Conservation (phyloP, 2,797 vertebrate genomes). For the Poeciliopsis paucimaculata region DNA sequence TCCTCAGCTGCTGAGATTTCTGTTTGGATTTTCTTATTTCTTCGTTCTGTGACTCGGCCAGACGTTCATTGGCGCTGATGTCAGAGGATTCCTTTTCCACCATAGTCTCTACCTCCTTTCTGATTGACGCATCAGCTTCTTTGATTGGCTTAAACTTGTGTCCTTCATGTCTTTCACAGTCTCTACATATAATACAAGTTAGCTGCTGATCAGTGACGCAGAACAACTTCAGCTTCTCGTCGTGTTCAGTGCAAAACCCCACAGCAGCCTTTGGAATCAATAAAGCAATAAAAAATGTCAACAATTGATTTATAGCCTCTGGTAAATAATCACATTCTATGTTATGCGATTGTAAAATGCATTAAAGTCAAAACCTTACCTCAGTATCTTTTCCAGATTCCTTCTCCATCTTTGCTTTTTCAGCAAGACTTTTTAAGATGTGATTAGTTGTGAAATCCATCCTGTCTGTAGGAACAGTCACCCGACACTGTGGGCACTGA, state of each 20-base stretch:
- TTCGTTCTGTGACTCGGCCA: slow-evolving; percentile 43
- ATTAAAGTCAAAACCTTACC: background rate
- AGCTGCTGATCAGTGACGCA: slow-evolving; percentile 73
- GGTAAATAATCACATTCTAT: background rate
- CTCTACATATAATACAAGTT: slow-evolving; percentile 65
- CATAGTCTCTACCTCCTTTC: slow-evolving; percentile 40
- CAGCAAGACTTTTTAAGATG: slow-evolving; percentile 53
- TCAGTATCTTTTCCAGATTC: background rate
- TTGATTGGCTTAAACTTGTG: slow-evolving; percentile 70
- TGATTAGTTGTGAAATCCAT: slow-evolving; percentile 49
- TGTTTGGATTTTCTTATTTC: slow-evolving; percentile 59
- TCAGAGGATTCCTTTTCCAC: slow-evolving; percentile 16
- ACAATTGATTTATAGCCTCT: background rate
- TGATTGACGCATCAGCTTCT: slow-evolving; percentile 62
- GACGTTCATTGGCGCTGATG: slow-evolving; percentile 17
- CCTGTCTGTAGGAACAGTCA: slow-evolving; percentile 18
- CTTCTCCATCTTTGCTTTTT: slow-evolving; percentile 42
- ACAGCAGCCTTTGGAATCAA: slow-evolving; percentile 16
- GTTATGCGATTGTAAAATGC: background rate
- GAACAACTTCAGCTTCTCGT: slow-evolving; percentile 73
- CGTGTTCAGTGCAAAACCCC: slow-evolving; percentile 52
- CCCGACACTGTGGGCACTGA: slow-evolving; percentile 61
- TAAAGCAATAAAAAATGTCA: background rate
- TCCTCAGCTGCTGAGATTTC: slow-evolving; percentile 33
- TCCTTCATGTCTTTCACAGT: slow-evolving; percentile 59